A percentile compares a stretch with the other conserved stretches of the same genome.
These are phyloP conservation scores for Mormyrus proboscirostris DNA, from an alignment of 2,797 vertebrate species.

Conservation along the genomic window DNA sequence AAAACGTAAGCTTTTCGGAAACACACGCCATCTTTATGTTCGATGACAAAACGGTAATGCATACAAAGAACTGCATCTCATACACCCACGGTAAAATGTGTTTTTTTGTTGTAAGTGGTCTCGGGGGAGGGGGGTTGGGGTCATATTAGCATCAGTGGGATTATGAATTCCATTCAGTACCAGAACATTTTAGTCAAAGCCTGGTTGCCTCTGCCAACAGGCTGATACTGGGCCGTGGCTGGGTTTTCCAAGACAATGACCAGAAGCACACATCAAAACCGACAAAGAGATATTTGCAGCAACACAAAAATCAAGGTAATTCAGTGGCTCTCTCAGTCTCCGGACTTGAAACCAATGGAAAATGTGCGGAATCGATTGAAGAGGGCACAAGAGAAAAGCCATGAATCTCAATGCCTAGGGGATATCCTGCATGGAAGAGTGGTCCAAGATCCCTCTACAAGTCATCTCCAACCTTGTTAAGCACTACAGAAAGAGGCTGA, in stretches of 20 bases:
- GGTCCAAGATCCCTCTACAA: background rate
- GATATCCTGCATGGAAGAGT: background rate
- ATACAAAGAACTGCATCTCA: background rate
- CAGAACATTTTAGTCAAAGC: background rate
- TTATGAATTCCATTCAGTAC: background rate
- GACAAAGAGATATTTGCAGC: background rate
- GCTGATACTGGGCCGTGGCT: background rate
- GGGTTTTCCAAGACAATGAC: background rate
- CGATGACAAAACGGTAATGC: background rate
- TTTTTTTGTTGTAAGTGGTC: background rate
- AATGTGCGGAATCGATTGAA: background rate
- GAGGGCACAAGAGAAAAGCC: background rate
- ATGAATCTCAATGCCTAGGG: background rate
- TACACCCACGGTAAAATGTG: background rate
- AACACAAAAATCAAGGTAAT: background rate
- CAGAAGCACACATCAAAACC: background rate
- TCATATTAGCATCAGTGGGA: background rate
- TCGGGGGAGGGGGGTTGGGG: background rate
- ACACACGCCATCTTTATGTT: background rate
- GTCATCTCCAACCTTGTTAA: background rate
- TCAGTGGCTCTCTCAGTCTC: background rate
- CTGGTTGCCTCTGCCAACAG: background rate
- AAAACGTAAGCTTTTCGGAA: background rate
- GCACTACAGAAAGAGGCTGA: background rate
- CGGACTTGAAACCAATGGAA: background rate